phyloP scores from a whole-genome alignment of 2,797 vertebrate species.

The Pipistrellus kuhlii region DNA sequence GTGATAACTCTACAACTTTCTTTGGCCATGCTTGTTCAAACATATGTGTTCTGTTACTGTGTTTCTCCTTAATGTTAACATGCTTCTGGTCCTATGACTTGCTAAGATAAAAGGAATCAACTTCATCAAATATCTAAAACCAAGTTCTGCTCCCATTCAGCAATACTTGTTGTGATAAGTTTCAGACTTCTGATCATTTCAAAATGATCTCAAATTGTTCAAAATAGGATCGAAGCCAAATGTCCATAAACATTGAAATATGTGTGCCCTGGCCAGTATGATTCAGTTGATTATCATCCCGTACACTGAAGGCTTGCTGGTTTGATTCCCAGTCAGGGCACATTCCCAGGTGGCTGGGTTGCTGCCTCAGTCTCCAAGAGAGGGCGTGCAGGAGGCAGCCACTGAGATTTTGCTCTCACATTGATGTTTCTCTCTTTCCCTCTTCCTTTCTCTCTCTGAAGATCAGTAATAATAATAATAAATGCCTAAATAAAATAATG shows the following conservation, averaged over 20 bases:
- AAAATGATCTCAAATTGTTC: not conserved
- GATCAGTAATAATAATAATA: too few relatives aligned
- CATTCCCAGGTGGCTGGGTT: too few relatives aligned
- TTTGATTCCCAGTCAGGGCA: too few relatives aligned
- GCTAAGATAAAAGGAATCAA: not conserved
- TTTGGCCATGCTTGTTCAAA: conserved; percentile 17
- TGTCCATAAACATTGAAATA: not conserved
- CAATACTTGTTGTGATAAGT: not conserved
- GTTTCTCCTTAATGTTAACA: not conserved
- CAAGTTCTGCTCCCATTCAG: not conserved
- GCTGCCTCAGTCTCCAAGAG: too few relatives aligned
- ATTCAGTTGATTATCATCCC: too few relatives aligned
- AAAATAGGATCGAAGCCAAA: not conserved
- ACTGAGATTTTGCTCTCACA: too few relatives aligned
- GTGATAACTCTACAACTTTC: conserved; percentile 68
- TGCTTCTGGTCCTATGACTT: not conserved
- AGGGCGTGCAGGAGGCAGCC: too few relatives aligned
- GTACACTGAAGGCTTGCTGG: too few relatives aligned
- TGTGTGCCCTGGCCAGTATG: too few relatives aligned
- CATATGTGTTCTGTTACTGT: not conserved
- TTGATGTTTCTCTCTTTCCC: too few relatives aligned
- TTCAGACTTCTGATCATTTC: not conserved
- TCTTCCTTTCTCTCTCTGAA: too few relatives aligned
- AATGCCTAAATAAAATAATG: not conserved
- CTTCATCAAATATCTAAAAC: not conserved